Evolutionary conservation across 2,113 vertebrate genomes (phyloP).

Genomic region (Oxyura jamaicensis): DNA sequence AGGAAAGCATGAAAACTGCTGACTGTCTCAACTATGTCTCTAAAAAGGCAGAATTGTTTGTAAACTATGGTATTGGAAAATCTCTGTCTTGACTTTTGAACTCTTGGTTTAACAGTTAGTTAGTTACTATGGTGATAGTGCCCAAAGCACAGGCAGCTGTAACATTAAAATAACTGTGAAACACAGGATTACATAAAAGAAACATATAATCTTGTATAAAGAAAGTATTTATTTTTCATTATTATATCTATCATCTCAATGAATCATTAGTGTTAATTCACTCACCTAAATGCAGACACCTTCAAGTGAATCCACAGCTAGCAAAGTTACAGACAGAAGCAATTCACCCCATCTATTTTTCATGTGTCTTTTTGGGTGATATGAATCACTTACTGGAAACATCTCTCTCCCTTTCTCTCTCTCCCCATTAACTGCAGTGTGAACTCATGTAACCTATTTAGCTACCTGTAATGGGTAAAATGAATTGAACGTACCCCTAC

Average conservation of each 20-base stretch:
- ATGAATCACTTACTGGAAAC: background rate
- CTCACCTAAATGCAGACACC: background rate
- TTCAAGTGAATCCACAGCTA: background rate
- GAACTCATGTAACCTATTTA: background rate
- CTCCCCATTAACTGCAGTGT: background rate
- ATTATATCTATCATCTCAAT: background rate
- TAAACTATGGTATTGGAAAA: background rate
- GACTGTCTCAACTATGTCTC: background rate
- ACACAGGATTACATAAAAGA: background rate
- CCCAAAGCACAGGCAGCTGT: background rate
- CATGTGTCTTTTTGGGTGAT: background rate
- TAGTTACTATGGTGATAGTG: constrained; percentile 12
- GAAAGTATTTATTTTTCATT: background rate
- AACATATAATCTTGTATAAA: background rate
- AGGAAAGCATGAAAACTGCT: background rate
- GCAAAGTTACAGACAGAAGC: background rate
- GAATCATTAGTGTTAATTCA: background rate
- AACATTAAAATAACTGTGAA: background rate
- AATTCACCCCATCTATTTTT: background rate
- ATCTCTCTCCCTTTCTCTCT: background rate
- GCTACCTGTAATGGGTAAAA: background rate
- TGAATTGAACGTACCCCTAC: background rate
- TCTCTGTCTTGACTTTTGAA: constrained; percentile 30
- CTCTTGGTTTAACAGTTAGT: background rate
- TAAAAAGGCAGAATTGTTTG: background rate